These are phyloP conservation scores for Apodemia zela DNA, from an alignment of 2,888 invertebrate genomes.

Conservation along the genomic window DNA sequence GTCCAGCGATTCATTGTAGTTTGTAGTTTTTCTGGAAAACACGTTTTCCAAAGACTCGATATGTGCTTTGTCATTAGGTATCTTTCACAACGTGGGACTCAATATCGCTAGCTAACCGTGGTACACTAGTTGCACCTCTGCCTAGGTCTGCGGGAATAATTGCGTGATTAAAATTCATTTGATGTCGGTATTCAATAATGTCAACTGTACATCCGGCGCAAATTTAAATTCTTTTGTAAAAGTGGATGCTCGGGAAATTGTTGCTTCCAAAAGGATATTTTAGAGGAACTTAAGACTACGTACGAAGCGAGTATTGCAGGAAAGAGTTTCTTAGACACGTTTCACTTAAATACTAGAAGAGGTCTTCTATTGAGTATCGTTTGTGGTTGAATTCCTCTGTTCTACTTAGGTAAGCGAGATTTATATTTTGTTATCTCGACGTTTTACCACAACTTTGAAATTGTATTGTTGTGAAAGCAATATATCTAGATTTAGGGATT, in stretches of 20 bases:
- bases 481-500: conserved; percentile 16
- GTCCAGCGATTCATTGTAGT: too few species aligned
- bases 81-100: too few species aligned
- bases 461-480: conserved; percentile 19
- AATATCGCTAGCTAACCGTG: too few species aligned
- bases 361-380: conserved; percentile 29
- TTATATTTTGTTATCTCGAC: conserved; percentile 26
- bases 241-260: conserved; percentile 34
- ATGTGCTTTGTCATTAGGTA: too few species aligned
- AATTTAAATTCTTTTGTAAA: conserved; percentile 33
- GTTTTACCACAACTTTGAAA: conserved; percentile 22
- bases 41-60: too few species aligned
- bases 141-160: too few species aligned
- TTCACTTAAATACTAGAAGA: conserved; percentile 32
- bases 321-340: conserved; percentile 34
- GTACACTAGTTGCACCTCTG: too few species aligned
- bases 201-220: conserved; percentile 27
- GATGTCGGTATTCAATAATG: conserved; percentile 1
- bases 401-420: conserved; percentile 25
- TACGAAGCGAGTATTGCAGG: conserved; percentile 29
- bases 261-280: conserved; percentile 35
- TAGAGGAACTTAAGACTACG: conserved; percentile 34
- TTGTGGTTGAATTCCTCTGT: conserved; percentile 27
- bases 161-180: too few species aligned
- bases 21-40: too few species aligned